Evolutionary conservation across 2,797 vertebrate genomes (phyloP).

Genomic region (Tragelaphus eurycerus): DNA sequence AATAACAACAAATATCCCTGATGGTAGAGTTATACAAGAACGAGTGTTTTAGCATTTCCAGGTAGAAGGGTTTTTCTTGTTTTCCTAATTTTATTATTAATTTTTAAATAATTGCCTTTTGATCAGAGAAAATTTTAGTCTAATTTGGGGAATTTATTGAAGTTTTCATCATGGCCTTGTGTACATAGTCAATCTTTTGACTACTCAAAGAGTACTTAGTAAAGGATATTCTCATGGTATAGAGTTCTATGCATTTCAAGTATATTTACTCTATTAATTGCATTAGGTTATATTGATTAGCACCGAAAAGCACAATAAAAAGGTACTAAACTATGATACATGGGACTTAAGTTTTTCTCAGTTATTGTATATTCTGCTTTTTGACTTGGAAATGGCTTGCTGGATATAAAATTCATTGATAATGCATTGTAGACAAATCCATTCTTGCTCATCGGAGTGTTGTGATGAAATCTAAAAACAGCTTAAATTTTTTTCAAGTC

Average conservation of each 20-base stretch:
- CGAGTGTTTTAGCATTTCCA: conserved; percentile 15
- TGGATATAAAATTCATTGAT: neutral
- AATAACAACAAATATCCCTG: neutral
- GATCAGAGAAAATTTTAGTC: neutral
- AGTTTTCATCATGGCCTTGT: neutral
- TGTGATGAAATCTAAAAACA: neutral
- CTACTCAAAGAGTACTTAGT: neutral
- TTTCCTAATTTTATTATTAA: conserved; percentile 10
- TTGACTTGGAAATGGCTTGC: conserved; percentile 5
- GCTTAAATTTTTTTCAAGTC: neutral
- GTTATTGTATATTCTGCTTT: neutral
- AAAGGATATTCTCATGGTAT: neutral
- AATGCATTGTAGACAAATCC: neutral
- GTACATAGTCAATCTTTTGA: neutral
- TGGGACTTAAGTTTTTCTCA: neutral
- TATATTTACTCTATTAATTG: conserved; percentile 12
- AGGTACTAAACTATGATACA: neutral
- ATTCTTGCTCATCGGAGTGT: neutral
- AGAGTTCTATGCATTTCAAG: neutral
- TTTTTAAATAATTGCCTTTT: conserved; percentile 9
- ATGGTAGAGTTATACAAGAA: neutral
- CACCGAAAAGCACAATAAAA: neutral
- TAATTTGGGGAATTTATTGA: neutral
- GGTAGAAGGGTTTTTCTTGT: neutral
- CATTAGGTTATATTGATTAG: neutral